phyloP scores from a whole-genome alignment of 2,888 invertebrate species.

The Leptinotarsa juncta region DNA sequence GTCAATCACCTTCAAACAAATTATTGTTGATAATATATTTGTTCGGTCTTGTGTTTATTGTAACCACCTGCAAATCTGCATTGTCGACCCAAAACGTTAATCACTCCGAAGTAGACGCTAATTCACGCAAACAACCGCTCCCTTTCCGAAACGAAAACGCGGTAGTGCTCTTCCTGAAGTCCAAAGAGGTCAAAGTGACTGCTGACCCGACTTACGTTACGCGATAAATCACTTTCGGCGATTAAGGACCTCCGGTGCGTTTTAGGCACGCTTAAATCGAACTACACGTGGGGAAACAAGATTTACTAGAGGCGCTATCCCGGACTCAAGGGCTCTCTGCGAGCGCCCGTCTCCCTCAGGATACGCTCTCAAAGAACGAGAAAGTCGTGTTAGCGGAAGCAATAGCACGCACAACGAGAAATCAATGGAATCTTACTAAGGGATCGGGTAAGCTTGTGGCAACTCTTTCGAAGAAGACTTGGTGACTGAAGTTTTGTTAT shows the following conservation, averaged over 20 bases:
- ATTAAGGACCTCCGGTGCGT: conserved; percentile 23
- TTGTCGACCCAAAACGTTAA: background rate
- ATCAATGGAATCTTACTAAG: conserved; percentile 4
- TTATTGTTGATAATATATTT: too few species aligned
- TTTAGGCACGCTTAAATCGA: conserved; percentile 22
- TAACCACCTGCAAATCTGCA: background rate
- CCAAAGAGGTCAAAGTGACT: conserved; percentile 24
- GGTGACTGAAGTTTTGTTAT: background rate
- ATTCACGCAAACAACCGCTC: conserved; percentile 2
- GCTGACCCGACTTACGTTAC: conserved; percentile 24
- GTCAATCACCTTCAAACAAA: too few species aligned
- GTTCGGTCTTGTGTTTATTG: too few species aligned
- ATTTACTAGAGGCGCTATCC: conserved; percentile 10
- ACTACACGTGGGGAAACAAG: conserved; percentile 26
- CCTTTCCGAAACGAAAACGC: background rate
- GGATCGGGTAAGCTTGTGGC: background rate
- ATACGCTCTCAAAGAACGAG: conserved; percentile 14
- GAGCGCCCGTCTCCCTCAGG: conserved; percentile 12
- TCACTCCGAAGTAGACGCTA: background rate
- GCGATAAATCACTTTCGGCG: conserved; percentile 25
- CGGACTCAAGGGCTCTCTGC: conserved; percentile 2
- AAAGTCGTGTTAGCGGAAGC: conserved; percentile 14
- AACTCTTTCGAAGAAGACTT: background rate
- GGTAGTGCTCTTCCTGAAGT: conserved; percentile 10
- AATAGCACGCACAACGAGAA: background rate